phyloP scores from a whole-genome alignment of 2,113 vertebrate genomes.

The Siniperca knerii region DNA sequence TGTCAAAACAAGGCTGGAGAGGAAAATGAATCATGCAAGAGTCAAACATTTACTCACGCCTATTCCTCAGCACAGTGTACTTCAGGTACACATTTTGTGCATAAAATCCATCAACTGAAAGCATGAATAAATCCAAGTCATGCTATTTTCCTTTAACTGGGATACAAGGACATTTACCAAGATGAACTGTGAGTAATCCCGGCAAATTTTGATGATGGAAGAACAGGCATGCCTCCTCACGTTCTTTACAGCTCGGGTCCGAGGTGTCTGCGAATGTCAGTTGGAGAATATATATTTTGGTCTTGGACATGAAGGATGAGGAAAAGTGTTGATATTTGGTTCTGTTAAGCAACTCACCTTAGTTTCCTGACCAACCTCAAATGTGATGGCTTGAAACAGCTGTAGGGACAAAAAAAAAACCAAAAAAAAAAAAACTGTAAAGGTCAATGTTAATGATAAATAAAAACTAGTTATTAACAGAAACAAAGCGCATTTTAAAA shows the following conservation, averaged over 20 bases:
- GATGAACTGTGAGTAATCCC: conserved; percentile 93
- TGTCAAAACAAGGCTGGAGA: conserved; percentile 92
- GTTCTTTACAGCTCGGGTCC: conserved; percentile 93
- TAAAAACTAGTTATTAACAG: neutral
- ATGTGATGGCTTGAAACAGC: conserved; percentile 93
- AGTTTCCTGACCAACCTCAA: conserved; percentile 90
- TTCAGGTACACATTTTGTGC: neutral
- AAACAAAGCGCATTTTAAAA: neutral
- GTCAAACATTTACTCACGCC: neutral
- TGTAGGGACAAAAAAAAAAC: conserved; percentile 67
- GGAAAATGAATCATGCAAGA: neutral
- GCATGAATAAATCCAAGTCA: neutral
- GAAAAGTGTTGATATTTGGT: neutral
- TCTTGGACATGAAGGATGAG: neutral
- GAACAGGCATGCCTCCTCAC: conserved; percentile 95
- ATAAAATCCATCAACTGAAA: neutral
- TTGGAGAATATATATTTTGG: neutral
- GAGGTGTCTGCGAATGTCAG: conserved; percentile 85
- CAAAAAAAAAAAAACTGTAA: neutral
- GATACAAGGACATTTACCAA: conserved; percentile 81
- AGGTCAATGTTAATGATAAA: neutral
- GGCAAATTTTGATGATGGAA: conserved; percentile 95
- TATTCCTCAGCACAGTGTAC: neutral
- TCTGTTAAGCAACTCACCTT: conserved; percentile 84
- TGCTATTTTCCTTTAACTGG: neutral